Evolutionary conservation across 2,113 vertebrate genomes (phyloP).

Genomic region (Myanophis thanlyinensis): DNA sequence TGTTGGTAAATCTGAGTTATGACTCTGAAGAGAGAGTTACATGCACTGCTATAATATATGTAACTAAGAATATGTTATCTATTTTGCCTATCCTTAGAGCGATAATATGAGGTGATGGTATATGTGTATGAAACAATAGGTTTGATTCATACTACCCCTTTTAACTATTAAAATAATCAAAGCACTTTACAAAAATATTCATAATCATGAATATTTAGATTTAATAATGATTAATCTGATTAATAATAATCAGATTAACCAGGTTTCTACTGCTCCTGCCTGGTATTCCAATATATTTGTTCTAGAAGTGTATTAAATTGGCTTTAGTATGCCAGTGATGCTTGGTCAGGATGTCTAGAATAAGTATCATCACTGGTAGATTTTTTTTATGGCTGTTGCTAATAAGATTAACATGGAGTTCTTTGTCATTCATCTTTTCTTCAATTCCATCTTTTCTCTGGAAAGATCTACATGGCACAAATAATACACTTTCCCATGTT

Average conservation of each 20-base stretch:
- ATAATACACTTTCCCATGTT: neutral
- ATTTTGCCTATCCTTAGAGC: neutral
- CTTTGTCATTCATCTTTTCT: neutral
- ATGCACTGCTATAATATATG: neutral
- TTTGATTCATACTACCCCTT: neutral
- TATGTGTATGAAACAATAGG: too few relatives aligned
- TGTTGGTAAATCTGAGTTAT: neutral
- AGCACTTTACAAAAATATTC: neutral
- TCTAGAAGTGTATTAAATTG: neutral
- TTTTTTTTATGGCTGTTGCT: neutral
- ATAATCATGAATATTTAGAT: too few relatives aligned
- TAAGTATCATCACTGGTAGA: neutral
- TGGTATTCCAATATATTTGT: too few relatives aligned
- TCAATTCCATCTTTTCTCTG: neutral
- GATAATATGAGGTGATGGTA: neutral
- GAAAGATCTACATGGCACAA: neutral
- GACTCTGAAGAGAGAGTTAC: neutral
- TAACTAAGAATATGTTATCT: neutral
- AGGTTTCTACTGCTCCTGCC: too few relatives aligned
- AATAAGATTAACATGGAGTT: neutral
- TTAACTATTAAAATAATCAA: neutral
- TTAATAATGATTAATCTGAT: too few relatives aligned
- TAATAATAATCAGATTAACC: neutral
- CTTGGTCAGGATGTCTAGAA: neutral
- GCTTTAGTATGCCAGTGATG: neutral